Percentiles rank a stretch among this genome's conserved stretches.
phyloP scores from a whole-genome alignment of 2,888 invertebrate species.

The Zhuqinia jingwanae region DNA sequence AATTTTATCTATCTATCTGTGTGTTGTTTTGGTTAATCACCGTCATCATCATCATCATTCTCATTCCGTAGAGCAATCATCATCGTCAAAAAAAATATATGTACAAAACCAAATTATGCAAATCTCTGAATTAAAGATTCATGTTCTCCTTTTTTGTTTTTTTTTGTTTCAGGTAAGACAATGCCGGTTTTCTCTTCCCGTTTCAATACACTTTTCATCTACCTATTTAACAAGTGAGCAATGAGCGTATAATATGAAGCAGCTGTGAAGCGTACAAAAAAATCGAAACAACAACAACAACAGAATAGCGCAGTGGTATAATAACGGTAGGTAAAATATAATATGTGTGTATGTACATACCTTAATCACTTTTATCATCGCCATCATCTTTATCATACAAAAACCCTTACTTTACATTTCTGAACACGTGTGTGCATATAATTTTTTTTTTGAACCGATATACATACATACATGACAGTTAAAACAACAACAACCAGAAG shows the following conservation, averaged over 20 bases:
- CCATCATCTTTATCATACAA: not conserved
- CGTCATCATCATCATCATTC: too few species aligned
- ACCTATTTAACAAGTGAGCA: not conserved
- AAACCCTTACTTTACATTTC: conserved; percentile 49
- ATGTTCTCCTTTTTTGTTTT: conserved; percentile 44
- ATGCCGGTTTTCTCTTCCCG: not conserved
- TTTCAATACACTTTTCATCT: conserved; percentile 8
- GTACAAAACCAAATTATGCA: conserved; percentile 25
- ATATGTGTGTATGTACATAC: not conserved
- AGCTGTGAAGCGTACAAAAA: not conserved
- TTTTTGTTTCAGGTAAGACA: conserved; percentile 63
- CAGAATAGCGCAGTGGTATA: not conserved
- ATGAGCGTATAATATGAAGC: not conserved
- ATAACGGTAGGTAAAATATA: not conserved
- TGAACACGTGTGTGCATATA: conserved; percentile 60
- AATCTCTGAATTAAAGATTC: conserved; percentile 55
- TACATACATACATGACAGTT: too few species aligned
- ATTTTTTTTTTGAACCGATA: conserved; percentile 38
- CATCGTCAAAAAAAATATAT: not conserved
- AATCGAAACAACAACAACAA: not conserved
- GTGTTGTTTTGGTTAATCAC: too few species aligned
- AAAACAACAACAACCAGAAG: not conserved
- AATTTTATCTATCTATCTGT: too few species aligned
- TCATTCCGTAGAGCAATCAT: too few species aligned
- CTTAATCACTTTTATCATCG: not conserved